Evolutionary conservation across 2,113 vertebrate species (phyloP).

Genomic region (Capreolus pygargus): DNA sequence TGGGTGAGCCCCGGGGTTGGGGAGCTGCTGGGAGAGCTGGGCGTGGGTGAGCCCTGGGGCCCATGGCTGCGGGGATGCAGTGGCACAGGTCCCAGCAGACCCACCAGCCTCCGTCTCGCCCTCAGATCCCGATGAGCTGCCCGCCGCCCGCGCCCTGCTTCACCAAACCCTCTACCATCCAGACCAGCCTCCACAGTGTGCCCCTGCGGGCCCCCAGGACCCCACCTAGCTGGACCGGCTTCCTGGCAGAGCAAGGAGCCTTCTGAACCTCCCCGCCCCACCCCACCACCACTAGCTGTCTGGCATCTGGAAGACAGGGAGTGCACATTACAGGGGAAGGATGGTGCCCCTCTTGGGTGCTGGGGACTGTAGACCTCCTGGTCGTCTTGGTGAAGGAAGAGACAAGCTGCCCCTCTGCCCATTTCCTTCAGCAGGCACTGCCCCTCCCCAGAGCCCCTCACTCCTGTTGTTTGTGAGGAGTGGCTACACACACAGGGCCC

Average conservation of each 20-base stretch:
- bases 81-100: not conserved
- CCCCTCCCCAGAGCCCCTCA: not conserved
- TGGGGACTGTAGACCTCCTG: not conserved
- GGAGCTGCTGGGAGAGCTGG: constrained; percentile 71
- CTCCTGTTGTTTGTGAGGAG: not conserved
- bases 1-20: no score
- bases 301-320: not conserved
- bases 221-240: constrained; percentile 31
- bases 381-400: not conserved
- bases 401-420: not conserved
- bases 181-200: constrained; percentile 51
- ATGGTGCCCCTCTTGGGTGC: not conserved
- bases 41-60: constrained; percentile 85
- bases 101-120: constrained; percentile 9
- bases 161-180: constrained; percentile 88
- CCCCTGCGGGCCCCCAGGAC: not conserved
- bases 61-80: rapidly evolving
- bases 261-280: not conserved
- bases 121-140: constrained; percentile 83
- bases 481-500: not conserved
- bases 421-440: not conserved
- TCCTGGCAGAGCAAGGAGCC: not conserved
- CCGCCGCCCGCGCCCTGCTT: constrained; percentile 84
- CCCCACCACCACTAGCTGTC: not conserved
- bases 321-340: not conserved